Evolutionary conservation across 37 sponge, comb jelly and placozoan species (phyloP).

Genomic region (Theonella swinhoei): DNA sequence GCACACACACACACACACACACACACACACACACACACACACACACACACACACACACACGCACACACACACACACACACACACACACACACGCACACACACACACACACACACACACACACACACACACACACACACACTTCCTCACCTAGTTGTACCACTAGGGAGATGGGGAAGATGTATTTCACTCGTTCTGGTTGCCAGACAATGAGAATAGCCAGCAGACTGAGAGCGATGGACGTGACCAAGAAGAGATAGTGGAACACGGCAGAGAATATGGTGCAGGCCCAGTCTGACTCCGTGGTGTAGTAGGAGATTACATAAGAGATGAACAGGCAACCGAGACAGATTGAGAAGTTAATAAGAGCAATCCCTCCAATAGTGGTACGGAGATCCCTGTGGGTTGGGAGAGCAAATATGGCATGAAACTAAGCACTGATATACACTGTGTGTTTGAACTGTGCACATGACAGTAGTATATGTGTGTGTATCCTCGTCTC

Average conservation of each 20-base stretch:
- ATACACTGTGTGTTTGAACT: too few relatives aligned
- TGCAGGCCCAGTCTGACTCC: not conserved
- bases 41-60: not conserved
- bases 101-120: too few relatives aligned
- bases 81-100: too few relatives aligned
- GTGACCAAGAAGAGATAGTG: constrained; percentile 30
- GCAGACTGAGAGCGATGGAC: not conserved
- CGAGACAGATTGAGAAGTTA: constrained; percentile 1
- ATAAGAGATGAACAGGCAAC: not conserved
- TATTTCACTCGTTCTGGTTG: not conserved
- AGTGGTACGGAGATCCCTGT: not conserved
- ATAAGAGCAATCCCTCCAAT: not conserved
- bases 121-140: too few relatives aligned
- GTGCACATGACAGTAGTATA: too few relatives aligned
- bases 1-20: not conserved
- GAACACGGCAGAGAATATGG: not conserved
- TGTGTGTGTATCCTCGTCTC: too few relatives aligned
- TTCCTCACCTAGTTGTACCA: not conserved
- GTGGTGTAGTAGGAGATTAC: not conserved
- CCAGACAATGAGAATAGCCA: not conserved
- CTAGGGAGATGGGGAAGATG: not conserved
- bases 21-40: not conserved
- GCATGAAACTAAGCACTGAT: too few relatives aligned
- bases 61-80: too few relatives aligned
- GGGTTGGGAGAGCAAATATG: too few relatives aligned